Percentiles rank a stretch among this genome's conserved stretches.
These are phyloP conservation scores for Eclectus roratus DNA, from an alignment of 2,113 vertebrate genomes.

Conservation along the genomic window DNA sequence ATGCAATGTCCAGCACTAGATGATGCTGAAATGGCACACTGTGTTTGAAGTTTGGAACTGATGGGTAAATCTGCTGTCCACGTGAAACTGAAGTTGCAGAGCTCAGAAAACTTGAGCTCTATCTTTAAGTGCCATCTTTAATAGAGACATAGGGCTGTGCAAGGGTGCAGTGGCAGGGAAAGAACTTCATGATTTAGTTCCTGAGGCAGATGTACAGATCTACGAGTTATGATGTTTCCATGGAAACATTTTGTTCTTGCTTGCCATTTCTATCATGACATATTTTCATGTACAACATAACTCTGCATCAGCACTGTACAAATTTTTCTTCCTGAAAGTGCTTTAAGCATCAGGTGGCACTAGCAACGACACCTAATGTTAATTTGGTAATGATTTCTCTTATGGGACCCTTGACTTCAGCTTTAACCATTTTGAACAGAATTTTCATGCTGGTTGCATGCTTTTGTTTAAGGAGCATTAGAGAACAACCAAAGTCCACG, in stretches of 20 bases:
- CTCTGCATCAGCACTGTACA: not conserved
- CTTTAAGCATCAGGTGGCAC: not conserved
- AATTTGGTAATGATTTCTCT: not conserved
- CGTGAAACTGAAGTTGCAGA: not conserved
- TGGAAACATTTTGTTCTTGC: not conserved
- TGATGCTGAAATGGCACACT: not conserved
- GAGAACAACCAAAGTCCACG: not conserved
- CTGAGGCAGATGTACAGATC: not conserved
- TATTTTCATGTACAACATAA: not conserved
- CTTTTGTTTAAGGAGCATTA: not conserved
- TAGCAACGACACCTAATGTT: not conserved
- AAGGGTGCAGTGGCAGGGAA: not conserved
- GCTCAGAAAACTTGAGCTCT: not conserved
- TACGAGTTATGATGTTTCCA: not conserved
- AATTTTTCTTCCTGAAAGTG: not conserved
- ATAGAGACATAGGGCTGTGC: not conserved
- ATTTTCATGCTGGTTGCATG: not conserved
- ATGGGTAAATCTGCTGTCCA: not conserved
- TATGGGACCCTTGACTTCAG: not conserved
- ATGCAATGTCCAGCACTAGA: not conserved
- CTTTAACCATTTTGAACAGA: not conserved
- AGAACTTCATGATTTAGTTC: not conserved
- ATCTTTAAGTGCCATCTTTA: not conserved
- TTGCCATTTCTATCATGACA: not conserved
- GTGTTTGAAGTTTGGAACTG: not conserved